Percentiles rank a stretch among this genome's conserved stretches.
phyloP scores from a whole-genome alignment of 2,888 invertebrate species.

The Vandiemenella viatica region DNA sequence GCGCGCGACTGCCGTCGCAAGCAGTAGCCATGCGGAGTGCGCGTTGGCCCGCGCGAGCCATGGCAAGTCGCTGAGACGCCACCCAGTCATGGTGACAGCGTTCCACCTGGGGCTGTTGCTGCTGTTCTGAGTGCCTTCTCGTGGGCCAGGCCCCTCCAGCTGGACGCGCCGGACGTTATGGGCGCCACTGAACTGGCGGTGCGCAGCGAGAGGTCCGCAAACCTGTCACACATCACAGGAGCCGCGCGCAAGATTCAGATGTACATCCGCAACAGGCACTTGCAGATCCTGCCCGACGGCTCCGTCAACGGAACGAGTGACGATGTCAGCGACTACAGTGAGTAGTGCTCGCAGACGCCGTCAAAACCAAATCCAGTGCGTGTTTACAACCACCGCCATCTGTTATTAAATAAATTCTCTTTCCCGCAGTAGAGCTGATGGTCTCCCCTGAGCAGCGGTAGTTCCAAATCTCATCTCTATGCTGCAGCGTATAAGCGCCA shows the following conservation, averaged over 20 bases:
- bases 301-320: conserved; percentile 71
- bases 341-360: too few relatives aligned
- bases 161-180: background rate
- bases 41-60: background rate
- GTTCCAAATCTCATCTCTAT: too few relatives aligned
- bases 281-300: conserved; percentile 71
- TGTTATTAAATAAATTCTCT: too few relatives aligned
- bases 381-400: too few relatives aligned
- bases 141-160: background rate
- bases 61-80: background rate
- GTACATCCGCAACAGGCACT: conserved; percentile 68
- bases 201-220: conserved; percentile 63
- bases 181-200: background rate
- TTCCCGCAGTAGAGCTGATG: too few relatives aligned
- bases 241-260: conserved; percentile 66
- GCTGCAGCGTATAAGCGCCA: too few relatives aligned
- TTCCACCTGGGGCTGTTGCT: conserved; percentile 8
- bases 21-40: background rate
- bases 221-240: conserved; percentile 66
- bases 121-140: conserved; percentile 1
- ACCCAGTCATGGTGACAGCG: conserved; percentile 9
- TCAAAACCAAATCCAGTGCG: too few relatives aligned
- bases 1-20: background rate
- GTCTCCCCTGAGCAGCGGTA: too few relatives aligned
- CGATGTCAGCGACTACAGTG: conserved; percentile 68